Base-by-base conservation (phyloP, 2,113 vertebrate genomes). In the Cyrtonyx montezumae region DNA sequence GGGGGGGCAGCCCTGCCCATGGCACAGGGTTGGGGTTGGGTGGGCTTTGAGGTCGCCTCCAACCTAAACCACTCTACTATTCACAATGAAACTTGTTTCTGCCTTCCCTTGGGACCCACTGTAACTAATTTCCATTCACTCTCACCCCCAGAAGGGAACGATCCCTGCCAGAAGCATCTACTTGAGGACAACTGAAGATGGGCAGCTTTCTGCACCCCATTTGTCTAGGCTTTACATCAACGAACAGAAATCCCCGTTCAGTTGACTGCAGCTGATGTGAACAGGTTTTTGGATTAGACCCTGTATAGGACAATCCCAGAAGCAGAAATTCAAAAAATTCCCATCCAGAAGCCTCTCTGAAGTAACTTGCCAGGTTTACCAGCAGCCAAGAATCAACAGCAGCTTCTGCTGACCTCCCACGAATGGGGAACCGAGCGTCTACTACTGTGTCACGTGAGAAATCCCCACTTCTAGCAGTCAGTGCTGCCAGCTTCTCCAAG, bases 51-150 rank as follows among this genome's bases (percentile, higher is more conserved):
- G 26, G 51, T 17, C 26, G 8, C 26, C 26, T 53, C 51, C 51
- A 30, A 30, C 26, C 26, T 26, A 53, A 17, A 53, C 51, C 51
- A 53, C 15, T 53, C 51, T 53, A 23, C 21, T 26, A 53, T 42
- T 85, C 34, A 76, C 42, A 53, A 89, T 85, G 46, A 93, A 96
- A 90, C 49, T 79, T 63, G 55, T 65, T 92, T 94, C 82, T 87
- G 22, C 22, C 16, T 83, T 91, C 45, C 28, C 68, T 58, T 87
- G 62, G 43, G 91, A 71, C 9, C 20, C 15, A 36, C 61, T 46
- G 4, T 34, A 85, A 77, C 25, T 66, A 70, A 91, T 90, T 95
- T 83, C 13, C 40, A 78, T 80, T 90, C 26, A 37, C 59, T 17
- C 46, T 8, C 32, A 36, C 20, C 18, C 71, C 71, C 6, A 67